phyloP scores from a whole-genome alignment of 2,888 invertebrate species.

The Exephanes ischioxanthus region DNA sequence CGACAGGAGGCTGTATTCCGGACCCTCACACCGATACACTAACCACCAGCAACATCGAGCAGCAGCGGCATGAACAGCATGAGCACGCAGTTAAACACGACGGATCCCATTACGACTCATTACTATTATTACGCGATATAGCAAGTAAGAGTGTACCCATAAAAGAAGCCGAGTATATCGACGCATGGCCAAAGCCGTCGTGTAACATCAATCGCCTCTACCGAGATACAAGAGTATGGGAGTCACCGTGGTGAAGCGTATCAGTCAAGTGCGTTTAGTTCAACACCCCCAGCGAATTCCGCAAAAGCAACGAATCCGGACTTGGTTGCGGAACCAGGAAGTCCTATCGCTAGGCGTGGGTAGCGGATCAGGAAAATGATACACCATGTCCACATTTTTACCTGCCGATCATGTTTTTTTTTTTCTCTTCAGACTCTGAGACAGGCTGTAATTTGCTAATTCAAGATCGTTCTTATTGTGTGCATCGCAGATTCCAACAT shows the following conservation, averaged over 20 bases:
- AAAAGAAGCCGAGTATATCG: conserved; percentile 46
- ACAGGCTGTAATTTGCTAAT: background rate
- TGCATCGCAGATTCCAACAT: background rate
- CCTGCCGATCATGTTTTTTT: background rate
- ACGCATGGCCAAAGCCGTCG: conserved; percentile 28
- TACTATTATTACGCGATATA: conserved; percentile 67
- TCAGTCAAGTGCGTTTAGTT: conserved; percentile 13
- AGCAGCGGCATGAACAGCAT: conserved; percentile 24
- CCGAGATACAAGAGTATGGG: conserved; percentile 6
- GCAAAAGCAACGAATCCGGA: conserved; percentile 34
- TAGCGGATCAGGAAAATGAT: conserved; percentile 26
- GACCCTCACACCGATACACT: conserved; percentile 43
- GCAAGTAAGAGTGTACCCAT: conserved; percentile 55
- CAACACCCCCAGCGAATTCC: conserved; percentile 34
- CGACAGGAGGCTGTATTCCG: conserved; percentile 17
- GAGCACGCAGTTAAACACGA: conserved; percentile 58
- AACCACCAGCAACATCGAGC: conserved; percentile 52
- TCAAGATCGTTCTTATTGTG: background rate
- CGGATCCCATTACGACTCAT: conserved; percentile 64
- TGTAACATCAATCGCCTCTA: conserved; percentile 25
- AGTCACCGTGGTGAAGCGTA: conserved; percentile 22
- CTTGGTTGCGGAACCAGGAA: background rate
- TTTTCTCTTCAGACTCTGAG: background rate
- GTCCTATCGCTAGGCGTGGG: background rate
- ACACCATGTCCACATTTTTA: background rate